Evolutionary conservation across 2,797 vertebrate genomes (phyloP).

Genomic region (Ara ararauna): DNA sequence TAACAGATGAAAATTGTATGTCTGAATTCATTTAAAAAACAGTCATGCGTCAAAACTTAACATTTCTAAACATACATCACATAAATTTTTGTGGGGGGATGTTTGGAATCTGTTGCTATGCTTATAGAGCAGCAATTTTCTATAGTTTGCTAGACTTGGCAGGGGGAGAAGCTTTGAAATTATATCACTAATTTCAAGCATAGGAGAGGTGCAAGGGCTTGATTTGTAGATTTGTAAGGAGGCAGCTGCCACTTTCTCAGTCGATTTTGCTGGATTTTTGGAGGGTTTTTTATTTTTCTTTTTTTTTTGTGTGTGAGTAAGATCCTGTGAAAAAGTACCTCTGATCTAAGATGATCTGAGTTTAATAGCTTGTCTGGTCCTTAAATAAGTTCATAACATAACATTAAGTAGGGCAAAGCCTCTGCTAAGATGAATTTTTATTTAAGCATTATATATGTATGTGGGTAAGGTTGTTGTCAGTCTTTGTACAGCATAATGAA

Average conservation of each 20-base stretch:
- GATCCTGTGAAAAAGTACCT: neutral
- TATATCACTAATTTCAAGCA: neutral
- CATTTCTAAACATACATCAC: neutral
- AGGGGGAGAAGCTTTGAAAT: neutral
- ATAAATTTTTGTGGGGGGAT: neutral
- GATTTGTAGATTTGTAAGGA: neutral
- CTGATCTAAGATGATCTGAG: neutral
- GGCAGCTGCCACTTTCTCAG: neutral
- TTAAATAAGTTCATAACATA: neutral
- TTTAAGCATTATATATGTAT: neutral
- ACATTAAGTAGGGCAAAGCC: neutral
- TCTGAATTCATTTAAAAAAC: neutral
- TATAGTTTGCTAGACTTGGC: neutral
- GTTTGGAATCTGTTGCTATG: neutral
- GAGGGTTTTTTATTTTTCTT: fast-evolving
- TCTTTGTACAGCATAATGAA: neutral
- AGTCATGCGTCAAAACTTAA: neutral
- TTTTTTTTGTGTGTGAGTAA: neutral
- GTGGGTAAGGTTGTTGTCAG: neutral
- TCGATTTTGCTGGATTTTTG: neutral
- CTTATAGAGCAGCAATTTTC: neutral
- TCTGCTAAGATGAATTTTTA: neutral
- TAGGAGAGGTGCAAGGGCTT: neutral
- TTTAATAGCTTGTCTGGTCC: neutral
- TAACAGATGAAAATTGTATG: neutral